Conservation (phyloP, 2,888 invertebrate genomes). For the Synanthedon andrenaeformis region DNA sequence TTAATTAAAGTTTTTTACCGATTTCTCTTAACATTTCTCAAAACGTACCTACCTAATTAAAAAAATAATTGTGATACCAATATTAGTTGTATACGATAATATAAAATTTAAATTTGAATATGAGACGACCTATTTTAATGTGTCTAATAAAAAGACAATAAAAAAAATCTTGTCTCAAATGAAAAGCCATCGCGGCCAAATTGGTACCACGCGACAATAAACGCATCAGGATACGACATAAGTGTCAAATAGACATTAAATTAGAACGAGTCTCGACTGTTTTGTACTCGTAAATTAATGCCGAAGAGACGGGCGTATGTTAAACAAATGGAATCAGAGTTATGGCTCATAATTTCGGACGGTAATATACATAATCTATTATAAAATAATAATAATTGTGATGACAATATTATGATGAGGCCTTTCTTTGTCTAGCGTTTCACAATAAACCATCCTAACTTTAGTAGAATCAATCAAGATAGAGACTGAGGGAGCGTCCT, state of each 20-base stretch:
- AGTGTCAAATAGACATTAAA: slow-evolving; percentile 65
- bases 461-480: too few relatives aligned
- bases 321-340: slow-evolving; percentile 64
- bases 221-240: slow-evolving; percentile 42
- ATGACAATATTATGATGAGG: not conserved
- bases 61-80: too few relatives aligned
- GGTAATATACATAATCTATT: not conserved
- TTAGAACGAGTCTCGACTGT: slow-evolving; percentile 56
- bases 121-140: too few relatives aligned
- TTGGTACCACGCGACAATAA: slow-evolving; percentile 48
- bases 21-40: too few relatives aligned
- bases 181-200: slow-evolving; percentile 43
- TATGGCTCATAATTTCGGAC: slow-evolving; percentile 54
- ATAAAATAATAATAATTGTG: not conserved
- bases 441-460: too few relatives aligned
- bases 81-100: too few relatives aligned
- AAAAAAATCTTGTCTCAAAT: slow-evolving; percentile 14
- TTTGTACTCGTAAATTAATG: slow-evolving; percentile 64
- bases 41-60: too few relatives aligned
- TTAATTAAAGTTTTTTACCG: too few relatives aligned
- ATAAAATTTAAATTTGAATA: too few relatives aligned
- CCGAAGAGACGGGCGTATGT: slow-evolving; percentile 43
- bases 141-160: slow-evolving; percentile 18
- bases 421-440: not conserved
- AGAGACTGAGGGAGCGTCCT: too few relatives aligned